Evolutionary conservation across 2,888 invertebrate genomes (phyloP), one percentile per base, ranked within the genome.

Genomic region (Tanypteryx hageni): DNA sequence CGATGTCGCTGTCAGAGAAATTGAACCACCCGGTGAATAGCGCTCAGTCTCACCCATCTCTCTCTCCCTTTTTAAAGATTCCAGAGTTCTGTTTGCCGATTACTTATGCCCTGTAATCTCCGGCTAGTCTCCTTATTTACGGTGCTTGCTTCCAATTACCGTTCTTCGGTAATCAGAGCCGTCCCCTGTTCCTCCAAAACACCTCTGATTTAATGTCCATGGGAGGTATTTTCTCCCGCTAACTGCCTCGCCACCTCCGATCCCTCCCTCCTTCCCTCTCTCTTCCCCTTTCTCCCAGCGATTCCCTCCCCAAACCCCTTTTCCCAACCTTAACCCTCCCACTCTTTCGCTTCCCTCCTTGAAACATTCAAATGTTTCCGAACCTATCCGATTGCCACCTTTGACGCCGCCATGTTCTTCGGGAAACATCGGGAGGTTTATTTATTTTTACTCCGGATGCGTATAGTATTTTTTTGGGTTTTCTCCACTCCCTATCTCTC

Each of bases 101-200:
- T 56, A 83, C 56, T 83, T 18, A 83, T 83, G 83, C 16, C 56
- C n/a, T 57, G n/a, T 57, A 57, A 18, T 83, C 83, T 56, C 83
- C 56, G 18, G 83, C 14, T n/a, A n/a, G 83, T 56, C 56, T 56
- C 83, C 56, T 83, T 83, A 83, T 83, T 83, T 83, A 44, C 18
- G 83, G 83, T 44, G 56, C 56, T 83, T 83, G 83, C 31, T 44
- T 83, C 83, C 83, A 83, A 83, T 83, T 83, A 83, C 83, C 83
- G 56, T 83, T 83, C 83, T n/a, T 83, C 57, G 83, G 83, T 83
- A 83, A 83, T 83, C 83, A 83, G 56, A 83, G 83, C 82, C 82
- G 31, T 10, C 31, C 13, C 82, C 82, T 27, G 31, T 10, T 11
- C 13, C 82, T 82, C 82, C 82, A 14, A 56, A 57, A 57, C 56